These are phyloP conservation scores for Octopus bimaculoides DNA, from an alignment of 1,140 invertebrate species.

Conservation along the genomic window DNA sequence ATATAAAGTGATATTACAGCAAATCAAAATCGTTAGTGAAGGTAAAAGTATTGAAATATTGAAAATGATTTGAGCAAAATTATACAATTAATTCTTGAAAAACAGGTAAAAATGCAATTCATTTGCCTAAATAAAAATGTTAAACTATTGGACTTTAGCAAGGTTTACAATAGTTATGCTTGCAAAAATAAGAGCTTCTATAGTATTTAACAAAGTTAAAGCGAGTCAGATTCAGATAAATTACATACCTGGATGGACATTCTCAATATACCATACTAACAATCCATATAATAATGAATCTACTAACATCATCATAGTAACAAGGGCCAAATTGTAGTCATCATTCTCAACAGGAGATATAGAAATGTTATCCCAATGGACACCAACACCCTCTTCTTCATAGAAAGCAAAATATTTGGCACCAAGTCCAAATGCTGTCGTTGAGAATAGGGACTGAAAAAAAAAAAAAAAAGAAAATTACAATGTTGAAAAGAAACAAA, in stretches of 20 bases:
- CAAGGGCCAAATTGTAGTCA: conserved; percentile 66
- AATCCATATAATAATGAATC: conserved; percentile 59
- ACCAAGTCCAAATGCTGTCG: conserved; percentile 75
- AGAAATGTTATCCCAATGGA: conserved; percentile 74
- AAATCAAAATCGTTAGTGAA: too few relatives aligned
- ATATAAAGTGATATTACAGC: too few relatives aligned
- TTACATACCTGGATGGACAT: conserved; percentile 63
- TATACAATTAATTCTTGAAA: too few relatives aligned
- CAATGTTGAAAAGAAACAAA: background rate
- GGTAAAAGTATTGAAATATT: background rate
- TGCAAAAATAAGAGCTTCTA: too few relatives aligned
- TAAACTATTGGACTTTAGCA: too few relatives aligned
- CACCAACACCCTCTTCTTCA: conserved; percentile 67
- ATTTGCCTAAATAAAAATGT: too few relatives aligned
- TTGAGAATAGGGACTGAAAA: conserved; percentile 66
- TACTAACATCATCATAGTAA: conserved; percentile 61
- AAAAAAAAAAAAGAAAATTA: conserved; percentile 16
- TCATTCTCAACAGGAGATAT: conserved; percentile 69
- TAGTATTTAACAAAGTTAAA: too few relatives aligned
- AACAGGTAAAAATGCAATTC: too few relatives aligned
- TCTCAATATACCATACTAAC: conserved; percentile 67
- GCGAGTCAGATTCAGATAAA: too few relatives aligned
- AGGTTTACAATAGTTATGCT: too few relatives aligned
- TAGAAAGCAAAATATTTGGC: conserved; percentile 67
- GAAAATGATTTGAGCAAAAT: too few relatives aligned